Base-by-base conservation (phyloP, 2,113 vertebrate species). In the Pteronura brasiliensis region DNA sequence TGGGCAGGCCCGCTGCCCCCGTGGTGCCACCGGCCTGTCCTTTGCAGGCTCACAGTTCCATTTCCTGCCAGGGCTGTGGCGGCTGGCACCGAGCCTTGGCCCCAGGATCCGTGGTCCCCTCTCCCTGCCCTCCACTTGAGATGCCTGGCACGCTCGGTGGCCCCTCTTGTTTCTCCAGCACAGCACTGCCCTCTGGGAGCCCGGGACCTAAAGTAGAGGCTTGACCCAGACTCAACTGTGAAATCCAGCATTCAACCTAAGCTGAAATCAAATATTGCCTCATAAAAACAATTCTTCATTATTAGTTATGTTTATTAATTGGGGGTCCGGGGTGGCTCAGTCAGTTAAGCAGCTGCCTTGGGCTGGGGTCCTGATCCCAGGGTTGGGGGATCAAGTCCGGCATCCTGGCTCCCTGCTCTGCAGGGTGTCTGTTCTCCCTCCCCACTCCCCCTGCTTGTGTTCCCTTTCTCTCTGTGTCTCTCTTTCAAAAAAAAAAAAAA, bases 1-100 rank as follows among this genome's bases (percentile, higher is more conserved):
- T 21, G 31, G 86, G 77, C 36, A 47, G 61, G 34, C 34, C n/a
- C 47, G 8, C 31, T 0, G 0, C 42, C n/a, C 49, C 39, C 36
- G 3, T 27, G 74, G 27, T 47, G 52, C 12, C 44, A 18, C 49
- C 36, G 13, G 3, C 18, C 61, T 72, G 76, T 88, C 84, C 92
- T 92, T 44, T 90, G 31, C 57, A 90, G 25, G 71, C 17, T 47
- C 36, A 52, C 67, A 59, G n/a, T n/a, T 84, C 79, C 31, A 10
- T 86, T 90, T 95, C 86, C 76, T 94, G 94, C 84, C 52, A 55
- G 71, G 52, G 12, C 94, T 77, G 44, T 42, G 97, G 4, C 10
- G 10, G 10, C 49, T 95, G 88, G 94, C 87, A 29, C 7, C 0
- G 84, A 23, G n/a, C 72, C 86, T 82, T 90, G 83, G 89, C 34